phyloP scores from a whole-genome alignment of 2,113 vertebrate genomes.

The western clawed frog (Xenopus tropicalis) region DNA sequence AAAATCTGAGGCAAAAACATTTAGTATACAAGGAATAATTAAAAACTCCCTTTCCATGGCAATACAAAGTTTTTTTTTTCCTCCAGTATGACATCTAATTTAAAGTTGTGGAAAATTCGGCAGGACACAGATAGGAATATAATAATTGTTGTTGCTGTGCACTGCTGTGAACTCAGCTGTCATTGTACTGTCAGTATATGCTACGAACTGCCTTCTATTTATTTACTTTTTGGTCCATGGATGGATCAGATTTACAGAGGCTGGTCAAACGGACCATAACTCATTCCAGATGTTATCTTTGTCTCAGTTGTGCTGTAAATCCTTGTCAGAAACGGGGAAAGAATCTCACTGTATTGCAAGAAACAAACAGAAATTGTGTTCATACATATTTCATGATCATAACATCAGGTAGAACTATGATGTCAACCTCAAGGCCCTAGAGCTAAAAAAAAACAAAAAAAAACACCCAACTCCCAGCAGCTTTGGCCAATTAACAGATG shows the following conservation, averaged over 20 bases:
- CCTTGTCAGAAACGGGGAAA: background rate
- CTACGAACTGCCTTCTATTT: slow-evolving; percentile 10
- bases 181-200: background rate
- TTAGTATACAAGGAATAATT: slow-evolving; percentile 7
- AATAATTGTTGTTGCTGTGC: slow-evolving; percentile 25
- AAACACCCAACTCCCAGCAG: background rate
- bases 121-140: background rate
- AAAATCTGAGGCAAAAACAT: background rate
- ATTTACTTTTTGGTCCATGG: background rate
- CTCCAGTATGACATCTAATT: slow-evolving; percentile 22
- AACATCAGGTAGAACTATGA: background rate
- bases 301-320: background rate
- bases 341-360: too few relatives aligned
- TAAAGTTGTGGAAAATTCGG: slow-evolving; percentile 15
- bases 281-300: slow-evolving; percentile 46
- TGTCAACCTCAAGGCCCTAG: background rate
- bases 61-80: background rate
- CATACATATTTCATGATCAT: background rate
- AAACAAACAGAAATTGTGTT: too few relatives aligned
- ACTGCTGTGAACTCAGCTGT: slow-evolving; percentile 11
- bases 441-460: background rate
- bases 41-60: background rate
- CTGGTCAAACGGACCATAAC: slow-evolving; percentile 18
- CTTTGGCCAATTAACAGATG: background rate
- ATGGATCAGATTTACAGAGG: slow-evolving; percentile 5